Evolutionary conservation across 2,113 vertebrate genomes (phyloP).

Genomic region (Archocentrus centrarchus): DNA sequence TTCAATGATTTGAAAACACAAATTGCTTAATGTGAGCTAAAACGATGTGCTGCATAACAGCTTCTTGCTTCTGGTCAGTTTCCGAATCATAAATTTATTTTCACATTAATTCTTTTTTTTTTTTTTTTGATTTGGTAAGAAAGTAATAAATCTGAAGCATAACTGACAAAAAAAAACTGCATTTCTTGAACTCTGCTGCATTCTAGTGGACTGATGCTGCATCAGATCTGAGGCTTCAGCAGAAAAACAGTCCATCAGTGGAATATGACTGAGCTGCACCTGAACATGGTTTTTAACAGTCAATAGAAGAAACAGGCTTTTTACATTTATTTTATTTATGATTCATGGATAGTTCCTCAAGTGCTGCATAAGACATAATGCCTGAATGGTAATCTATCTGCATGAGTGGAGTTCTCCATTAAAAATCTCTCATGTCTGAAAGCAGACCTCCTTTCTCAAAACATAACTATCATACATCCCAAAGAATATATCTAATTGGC

Average conservation of each 20-base stretch:
- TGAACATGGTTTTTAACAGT: not conserved
- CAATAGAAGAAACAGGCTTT: not conserved
- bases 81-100: not conserved
- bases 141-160: not conserved
- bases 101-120: too few species aligned
- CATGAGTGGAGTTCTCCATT: not conserved
- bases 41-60: not conserved
- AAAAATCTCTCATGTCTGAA: not conserved
- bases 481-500: not conserved
- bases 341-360: not conserved
- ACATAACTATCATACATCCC: not conserved
- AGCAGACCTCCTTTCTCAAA: not conserved
- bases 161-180: not conserved
- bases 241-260: not conserved
- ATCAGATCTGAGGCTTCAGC: not conserved
- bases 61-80: not conserved
- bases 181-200: constrained; percentile 50
- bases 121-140: not conserved
- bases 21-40: not conserved
- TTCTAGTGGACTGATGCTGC: constrained; percentile 32
- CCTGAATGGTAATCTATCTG: not conserved
- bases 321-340: not conserved
- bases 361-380: not conserved
- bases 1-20: not conserved
- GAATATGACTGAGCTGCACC: not conserved